Conservation (phyloP, 2,113 vertebrate genomes). For the Neogale vison region DNA sequence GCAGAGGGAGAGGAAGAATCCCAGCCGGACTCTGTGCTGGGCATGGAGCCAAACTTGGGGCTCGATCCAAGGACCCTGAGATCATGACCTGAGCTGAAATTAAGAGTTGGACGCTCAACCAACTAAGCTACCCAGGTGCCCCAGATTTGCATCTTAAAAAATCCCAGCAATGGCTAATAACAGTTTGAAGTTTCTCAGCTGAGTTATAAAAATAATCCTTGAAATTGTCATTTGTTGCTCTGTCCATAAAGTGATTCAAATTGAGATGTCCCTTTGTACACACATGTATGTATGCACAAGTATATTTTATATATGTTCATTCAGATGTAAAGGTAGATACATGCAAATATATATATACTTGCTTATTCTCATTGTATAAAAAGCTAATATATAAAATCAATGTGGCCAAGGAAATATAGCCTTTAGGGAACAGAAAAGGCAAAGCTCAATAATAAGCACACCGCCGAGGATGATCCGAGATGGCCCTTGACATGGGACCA, state of each 20-base stretch:
- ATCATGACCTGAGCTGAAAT: neutral
- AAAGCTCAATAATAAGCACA: neutral
- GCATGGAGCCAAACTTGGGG: accelerated
- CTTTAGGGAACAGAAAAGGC: neutral
- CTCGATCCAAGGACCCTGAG: neutral
- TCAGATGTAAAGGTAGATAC: neutral
- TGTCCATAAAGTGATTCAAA: neutral
- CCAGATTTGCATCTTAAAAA: neutral
- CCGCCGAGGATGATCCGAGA: neutral
- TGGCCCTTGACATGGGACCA: neutral
- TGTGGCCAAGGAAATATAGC: neutral
- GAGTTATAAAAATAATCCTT: neutral
- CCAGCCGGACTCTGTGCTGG: neutral
- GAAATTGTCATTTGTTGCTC: neutral
- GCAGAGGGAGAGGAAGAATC: neutral
- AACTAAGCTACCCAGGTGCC: neutral
- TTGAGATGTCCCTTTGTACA: neutral
- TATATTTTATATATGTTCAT: neutral
- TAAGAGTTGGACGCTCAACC: neutral
- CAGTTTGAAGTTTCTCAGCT: neutral
- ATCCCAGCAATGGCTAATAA: neutral
- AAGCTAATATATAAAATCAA: neutral
- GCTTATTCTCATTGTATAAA: neutral
- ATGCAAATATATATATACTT: neutral
- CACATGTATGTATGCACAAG: neutral